phyloP scores from a whole-genome alignment of 1,140 invertebrate species.

The Cotesia chilonis region DNA sequence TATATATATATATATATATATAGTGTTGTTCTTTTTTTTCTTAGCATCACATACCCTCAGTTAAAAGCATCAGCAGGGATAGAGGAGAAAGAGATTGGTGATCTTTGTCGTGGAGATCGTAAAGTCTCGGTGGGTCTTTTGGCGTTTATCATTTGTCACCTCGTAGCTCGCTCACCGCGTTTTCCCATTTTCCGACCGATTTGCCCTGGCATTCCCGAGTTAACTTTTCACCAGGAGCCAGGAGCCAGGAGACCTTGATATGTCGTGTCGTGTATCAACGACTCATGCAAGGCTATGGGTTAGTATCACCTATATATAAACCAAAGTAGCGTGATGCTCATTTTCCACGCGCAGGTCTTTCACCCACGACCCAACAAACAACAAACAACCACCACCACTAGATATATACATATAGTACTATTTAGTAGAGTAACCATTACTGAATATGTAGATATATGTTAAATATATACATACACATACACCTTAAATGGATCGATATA shows the following conservation, averaged over 20 bases:
- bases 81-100: no score
- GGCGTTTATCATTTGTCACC: slow-evolving; percentile 61
- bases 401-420: no score
- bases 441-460: no score
- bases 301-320: background rate
- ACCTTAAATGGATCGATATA: slow-evolving; percentile 5
- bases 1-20: no score
- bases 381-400: no score
- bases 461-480: no score
- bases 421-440: no score
- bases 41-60: no score
- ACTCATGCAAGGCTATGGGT: background rate
- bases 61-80: no score
- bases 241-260: background rate
- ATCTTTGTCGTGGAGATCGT: background rate
- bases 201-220: slow-evolving; percentile 49
- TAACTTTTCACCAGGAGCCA: slow-evolving; percentile 8
- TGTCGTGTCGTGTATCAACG: no score
- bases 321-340: background rate
- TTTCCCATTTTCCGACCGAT: slow-evolving; percentile 66
- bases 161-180: slow-evolving; percentile 48
- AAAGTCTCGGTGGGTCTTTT: slow-evolving; percentile 21
- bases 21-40: no score
- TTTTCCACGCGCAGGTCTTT: background rate
- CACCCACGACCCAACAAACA: background rate